These are phyloP conservation scores for Toxonevra muliebris DNA, from an alignment of 2,888 invertebrate genomes.

Conservation along the genomic window DNA sequence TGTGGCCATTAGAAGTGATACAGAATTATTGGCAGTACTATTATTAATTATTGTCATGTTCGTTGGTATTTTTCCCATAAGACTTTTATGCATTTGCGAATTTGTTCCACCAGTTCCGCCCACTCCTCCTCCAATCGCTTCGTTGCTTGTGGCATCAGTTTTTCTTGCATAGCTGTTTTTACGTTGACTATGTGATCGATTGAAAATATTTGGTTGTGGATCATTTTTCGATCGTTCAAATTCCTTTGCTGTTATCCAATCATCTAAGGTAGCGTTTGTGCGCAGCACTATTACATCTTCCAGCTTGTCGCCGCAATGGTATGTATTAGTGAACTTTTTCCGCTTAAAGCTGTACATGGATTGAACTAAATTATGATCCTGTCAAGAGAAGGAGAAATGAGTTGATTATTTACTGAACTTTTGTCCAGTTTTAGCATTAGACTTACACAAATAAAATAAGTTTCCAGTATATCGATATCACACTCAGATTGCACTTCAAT, in stretches of 20 bases:
- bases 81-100: conserved; percentile 54
- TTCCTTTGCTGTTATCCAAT: conserved; percentile 59
- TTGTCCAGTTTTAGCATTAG: background rate
- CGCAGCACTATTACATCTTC: conserved; percentile 63
- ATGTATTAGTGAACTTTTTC: conserved; percentile 58
- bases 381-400: conserved; percentile 15
- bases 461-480: conserved; percentile 62
- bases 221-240: conserved; percentile 51
- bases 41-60: conserved; percentile 63
- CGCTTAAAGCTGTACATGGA: conserved; percentile 63
- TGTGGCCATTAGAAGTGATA: conserved; percentile 45
- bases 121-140: conserved; percentile 29
- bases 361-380: conserved; percentile 65
- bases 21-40: conserved; percentile 41
- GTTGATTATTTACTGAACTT: background rate
- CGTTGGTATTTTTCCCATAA: conserved; percentile 59
- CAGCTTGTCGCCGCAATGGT: conserved; percentile 57
- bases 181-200: conserved; percentile 38
- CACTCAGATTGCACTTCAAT: conserved; percentile 58
- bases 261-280: conserved; percentile 56
- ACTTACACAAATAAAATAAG: conserved; percentile 65
- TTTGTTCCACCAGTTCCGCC: conserved; percentile 4
- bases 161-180: conserved; percentile 33
- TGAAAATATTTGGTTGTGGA: conserved; percentile 38
- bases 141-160: conserved; percentile 19